Evolutionary conservation across 1,140 invertebrate genomes (phyloP), one percentile per base, ranked within the genome.

Genomic region (Drosophila gunungcola): DNA sequence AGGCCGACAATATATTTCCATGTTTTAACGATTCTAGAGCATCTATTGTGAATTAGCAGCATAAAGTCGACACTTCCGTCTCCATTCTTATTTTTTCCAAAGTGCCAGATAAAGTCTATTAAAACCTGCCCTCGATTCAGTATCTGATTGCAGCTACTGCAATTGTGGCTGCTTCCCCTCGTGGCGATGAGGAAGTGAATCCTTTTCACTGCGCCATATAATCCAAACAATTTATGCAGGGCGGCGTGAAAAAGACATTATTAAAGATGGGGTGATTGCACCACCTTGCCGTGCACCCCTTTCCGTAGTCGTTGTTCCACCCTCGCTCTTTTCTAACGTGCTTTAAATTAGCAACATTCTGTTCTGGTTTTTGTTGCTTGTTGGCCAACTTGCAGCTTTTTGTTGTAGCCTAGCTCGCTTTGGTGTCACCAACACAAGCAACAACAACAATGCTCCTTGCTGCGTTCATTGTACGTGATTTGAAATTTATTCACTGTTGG

Each of bases 151-250:
- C 67, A 70, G 43, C 36, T 34, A 41, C 63, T 54, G 69, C 82
- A 86, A 64, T 72, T 77, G 74, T 76, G 68, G 73, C 51, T 29
- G 34, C 41, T 12, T 32, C 56, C 46, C 32, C 32, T 27, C 12
- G 34, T 54, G 38, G 27, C 53, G 73, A 67, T 52, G 55, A 67
- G 73, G 73, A 68, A 54, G 74, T 78, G 84, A 88, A 89, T 88
- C 84, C 83, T 88, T 88, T 88, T 77, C 81, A 74, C 79, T 89
- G 84, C 75, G 68, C 84, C 65, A 83, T 83, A 89, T 83, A 88
- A 89, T 88, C 84, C 78, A 73, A 79, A 83, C 84, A 86, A 76
- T 77, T 88, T 73, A 88, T 88, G 83, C 83, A 88, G 79, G 51
- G 57, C 60, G 69, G 62, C 82, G 75, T 88, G 67, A 81, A 82